These are phyloP conservation scores for Panzeria rudis DNA, from an alignment of 2,888 invertebrate species.

Conservation along the genomic window DNA sequence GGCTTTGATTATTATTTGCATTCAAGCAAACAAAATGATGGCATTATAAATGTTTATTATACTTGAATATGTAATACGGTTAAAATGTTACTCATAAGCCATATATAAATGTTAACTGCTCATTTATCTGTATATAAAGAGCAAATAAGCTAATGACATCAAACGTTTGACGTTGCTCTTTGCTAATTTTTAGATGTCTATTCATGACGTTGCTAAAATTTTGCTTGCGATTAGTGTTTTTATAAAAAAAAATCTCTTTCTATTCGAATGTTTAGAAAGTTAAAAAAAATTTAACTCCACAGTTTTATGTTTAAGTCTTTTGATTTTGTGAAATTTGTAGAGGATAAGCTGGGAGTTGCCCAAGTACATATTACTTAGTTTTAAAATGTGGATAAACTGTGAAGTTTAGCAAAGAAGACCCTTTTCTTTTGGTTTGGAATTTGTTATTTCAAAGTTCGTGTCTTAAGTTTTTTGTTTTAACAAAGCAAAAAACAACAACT, in stretches of 20 bases:
- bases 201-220: constrained; percentile 26
- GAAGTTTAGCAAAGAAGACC: too few species aligned
- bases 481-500: not conserved
- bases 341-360: constrained; percentile 34
- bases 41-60: constrained; percentile 10
- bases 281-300: constrained; percentile 23
- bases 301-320: not conserved
- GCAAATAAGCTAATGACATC: not conserved
- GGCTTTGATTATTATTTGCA: not conserved
- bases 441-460: constrained; percentile 20
- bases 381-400: not conserved
- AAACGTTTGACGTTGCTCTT: constrained; percentile 22
- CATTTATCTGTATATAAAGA: not conserved
- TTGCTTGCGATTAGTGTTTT: not conserved
- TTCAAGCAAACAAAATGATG: constrained; percentile 10
- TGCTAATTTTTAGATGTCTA: not conserved
- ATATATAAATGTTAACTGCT: not conserved
- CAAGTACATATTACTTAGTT: not conserved
- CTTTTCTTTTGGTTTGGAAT: not conserved
- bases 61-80: not conserved
- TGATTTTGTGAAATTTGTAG: not conserved
- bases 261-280: constrained; percentile 23
- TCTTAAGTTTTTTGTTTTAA: constrained; percentile 47
- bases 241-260: constrained; percentile 9
- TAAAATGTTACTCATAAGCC: not conserved